A percentile compares a stretch with the other conserved stretches of the same genome.
These are phyloP conservation scores for Lates japonicus DNA, from an alignment of 2,797 vertebrate species.

Conservation along the genomic window DNA sequence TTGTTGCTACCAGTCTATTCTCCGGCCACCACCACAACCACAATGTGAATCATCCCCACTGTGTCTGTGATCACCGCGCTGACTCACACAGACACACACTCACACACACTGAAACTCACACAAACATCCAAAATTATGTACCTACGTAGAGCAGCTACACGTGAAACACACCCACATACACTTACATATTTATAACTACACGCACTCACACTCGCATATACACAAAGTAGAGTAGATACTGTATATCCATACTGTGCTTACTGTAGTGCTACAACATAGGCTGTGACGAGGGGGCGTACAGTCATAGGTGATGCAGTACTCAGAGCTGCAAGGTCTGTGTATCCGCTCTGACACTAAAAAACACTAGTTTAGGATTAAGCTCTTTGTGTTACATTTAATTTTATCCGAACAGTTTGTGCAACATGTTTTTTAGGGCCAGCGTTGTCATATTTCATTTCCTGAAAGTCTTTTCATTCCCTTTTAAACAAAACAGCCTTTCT, in stretches of 20 bases:
- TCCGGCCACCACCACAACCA: slow-evolving; percentile 50
- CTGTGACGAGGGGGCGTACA: background rate
- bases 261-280: background rate
- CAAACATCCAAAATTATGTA: slow-evolving; percentile 29
- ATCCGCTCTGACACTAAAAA: background rate
- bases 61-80: slow-evolving; percentile 66
- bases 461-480: slow-evolving; percentile 31
- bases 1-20: slow-evolving; percentile 56
- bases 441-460: slow-evolving; percentile 18
- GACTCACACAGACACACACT: slow-evolving; percentile 66
- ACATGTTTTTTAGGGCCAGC: slow-evolving; percentile 6
- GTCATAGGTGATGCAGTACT: background rate
- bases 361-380: slow-evolving; percentile 3
- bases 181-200: slow-evolving; percentile 42
- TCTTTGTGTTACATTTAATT: background rate
- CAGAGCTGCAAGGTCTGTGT: background rate
- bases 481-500: slow-evolving; percentile 28
- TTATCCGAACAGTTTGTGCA: slow-evolving; percentile 3
- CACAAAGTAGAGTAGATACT: background rate
- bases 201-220: background rate
- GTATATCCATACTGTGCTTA: too few relatives aligned
- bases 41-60: slow-evolving; percentile 72
- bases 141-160: slow-evolving; percentile 14
- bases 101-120: slow-evolving; percentile 6
- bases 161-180: slow-evolving; percentile 41